Percentiles rank a stretch among this genome's conserved stretches.
Evolutionary conservation across 2,888 invertebrate species (phyloP).

Genomic region (Neoaliturus tenellus): DNA sequence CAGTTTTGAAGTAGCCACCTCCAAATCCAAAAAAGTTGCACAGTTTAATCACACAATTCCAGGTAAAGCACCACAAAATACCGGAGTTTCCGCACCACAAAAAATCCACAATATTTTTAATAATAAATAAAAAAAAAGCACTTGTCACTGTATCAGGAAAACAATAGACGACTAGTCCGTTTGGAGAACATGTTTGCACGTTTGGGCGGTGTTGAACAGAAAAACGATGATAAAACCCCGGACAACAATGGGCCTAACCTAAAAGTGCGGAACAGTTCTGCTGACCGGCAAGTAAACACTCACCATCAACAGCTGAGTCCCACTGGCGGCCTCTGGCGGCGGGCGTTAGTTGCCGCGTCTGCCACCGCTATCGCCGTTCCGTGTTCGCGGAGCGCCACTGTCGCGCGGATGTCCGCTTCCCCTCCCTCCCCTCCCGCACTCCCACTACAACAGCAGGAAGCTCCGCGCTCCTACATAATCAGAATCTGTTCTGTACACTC

Average conservation of each 20-base stretch:
- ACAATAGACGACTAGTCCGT: conserved; percentile 35
- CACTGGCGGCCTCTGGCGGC: conserved; percentile 44
- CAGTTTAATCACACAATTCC: conserved; percentile 31
- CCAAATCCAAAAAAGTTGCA: conserved; percentile 41
- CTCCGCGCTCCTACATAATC: conserved; percentile 56
- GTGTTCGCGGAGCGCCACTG: conserved; percentile 45
- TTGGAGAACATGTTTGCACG: conserved; percentile 3
- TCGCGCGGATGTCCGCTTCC: conserved; percentile 56
- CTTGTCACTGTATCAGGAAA: conserved; percentile 4
- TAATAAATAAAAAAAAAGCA: not conserved
- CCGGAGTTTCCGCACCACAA: conserved; percentile 27
- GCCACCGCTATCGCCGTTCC: conserved; percentile 40
- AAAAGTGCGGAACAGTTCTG: conserved; percentile 49
- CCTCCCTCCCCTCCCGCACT: conserved; percentile 38
- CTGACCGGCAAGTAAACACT: conserved; percentile 48
- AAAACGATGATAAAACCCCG: conserved; percentile 3
- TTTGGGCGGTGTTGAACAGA: not conserved
- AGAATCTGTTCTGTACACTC: conserved; percentile 56
- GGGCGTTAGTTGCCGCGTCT: conserved; percentile 39
- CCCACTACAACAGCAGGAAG: conserved; percentile 47
- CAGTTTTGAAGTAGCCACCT: not conserved
- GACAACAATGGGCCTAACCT: conserved; percentile 49
- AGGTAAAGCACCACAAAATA: conserved; percentile 37
- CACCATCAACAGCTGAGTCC: conserved; percentile 53
- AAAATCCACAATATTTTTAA: not conserved